Conservation (phyloP, 53 echinoderm and acorn worm species). For the Temnopleurus reevesii region DNA sequence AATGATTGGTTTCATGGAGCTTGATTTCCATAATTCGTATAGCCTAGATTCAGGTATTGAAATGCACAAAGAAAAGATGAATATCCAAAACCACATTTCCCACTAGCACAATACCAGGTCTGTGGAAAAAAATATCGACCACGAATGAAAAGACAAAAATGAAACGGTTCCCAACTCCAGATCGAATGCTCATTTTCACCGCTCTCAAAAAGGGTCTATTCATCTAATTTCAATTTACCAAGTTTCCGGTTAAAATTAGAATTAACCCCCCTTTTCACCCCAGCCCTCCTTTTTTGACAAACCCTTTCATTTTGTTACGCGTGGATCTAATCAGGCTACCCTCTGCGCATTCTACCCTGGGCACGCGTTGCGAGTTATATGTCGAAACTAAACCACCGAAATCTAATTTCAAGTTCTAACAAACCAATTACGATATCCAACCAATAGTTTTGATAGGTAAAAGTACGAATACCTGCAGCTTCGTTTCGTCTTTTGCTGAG, state of each 20-base stretch:
- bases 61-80: not conserved
- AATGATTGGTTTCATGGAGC: no score
- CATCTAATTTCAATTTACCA: slow-evolving; percentile 25
- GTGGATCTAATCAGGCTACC: slow-evolving; percentile 13
- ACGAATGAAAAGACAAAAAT: not conserved
- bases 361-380: slow-evolving; percentile 34
- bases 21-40: not conserved
- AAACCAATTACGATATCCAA: slow-evolving; percentile 45
- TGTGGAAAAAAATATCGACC: not conserved
- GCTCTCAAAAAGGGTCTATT: not conserved
- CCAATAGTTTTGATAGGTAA: slow-evolving; percentile 25
- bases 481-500: slow-evolving; percentile 12
- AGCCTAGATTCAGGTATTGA: not conserved
- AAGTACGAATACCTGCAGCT: slow-evolving; percentile 37
- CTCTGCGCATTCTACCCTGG: not conserved
- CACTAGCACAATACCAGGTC: not conserved
- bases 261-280: slow-evolving; percentile 12
- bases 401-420: slow-evolving; percentile 45
- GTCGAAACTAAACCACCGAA: slow-evolving; percentile 28
- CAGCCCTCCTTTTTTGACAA: slow-evolving; percentile 14
- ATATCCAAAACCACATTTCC: not conserved
- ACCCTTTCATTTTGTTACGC: not conserved
- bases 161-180: not conserved
- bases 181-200: slow-evolving; percentile 28
- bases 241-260: slow-evolving; percentile 18